Conservation (phyloP, 2,113 vertebrate genomes). For the Otocyon megalotis region DNA sequence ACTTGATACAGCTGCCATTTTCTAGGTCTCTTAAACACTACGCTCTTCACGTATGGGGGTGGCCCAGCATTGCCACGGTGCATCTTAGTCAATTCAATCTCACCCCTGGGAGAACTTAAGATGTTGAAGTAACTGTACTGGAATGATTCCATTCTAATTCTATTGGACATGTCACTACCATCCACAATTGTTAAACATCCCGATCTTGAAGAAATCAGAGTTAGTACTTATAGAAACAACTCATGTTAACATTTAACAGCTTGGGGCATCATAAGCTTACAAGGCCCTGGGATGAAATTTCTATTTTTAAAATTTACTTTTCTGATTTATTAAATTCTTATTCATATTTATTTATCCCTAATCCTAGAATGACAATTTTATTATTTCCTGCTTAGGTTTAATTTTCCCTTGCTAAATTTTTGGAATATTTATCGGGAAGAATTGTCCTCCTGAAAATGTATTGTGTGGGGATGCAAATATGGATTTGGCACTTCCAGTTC, state of each 20-base stretch:
- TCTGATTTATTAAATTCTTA: background rate
- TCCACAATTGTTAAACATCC: background rate
- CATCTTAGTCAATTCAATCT: background rate
- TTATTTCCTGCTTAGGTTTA: background rate
- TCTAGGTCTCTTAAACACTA: background rate
- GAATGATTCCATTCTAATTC: background rate
- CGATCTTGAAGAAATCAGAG: background rate
- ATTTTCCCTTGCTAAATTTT: conserved; percentile 10
- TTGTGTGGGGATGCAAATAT: background rate
- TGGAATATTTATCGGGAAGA: background rate
- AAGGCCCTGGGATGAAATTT: conserved; percentile 1
- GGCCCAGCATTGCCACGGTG: background rate
- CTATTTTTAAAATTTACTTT: background rate
- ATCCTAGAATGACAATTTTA: background rate
- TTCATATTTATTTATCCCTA: background rate
- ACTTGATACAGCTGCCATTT: background rate
- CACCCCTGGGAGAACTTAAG: background rate
- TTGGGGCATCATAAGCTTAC: background rate
- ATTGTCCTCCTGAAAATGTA: background rate
- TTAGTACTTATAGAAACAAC: background rate
- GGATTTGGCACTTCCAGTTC: background rate
- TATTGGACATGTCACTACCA: background rate
- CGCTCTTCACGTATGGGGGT: background rate
- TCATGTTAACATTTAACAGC: background rate
- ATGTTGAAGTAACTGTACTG: background rate